Conservation (phyloP, 2,888 invertebrate genomes). For the Temnothorax unifasciatus region DNA sequence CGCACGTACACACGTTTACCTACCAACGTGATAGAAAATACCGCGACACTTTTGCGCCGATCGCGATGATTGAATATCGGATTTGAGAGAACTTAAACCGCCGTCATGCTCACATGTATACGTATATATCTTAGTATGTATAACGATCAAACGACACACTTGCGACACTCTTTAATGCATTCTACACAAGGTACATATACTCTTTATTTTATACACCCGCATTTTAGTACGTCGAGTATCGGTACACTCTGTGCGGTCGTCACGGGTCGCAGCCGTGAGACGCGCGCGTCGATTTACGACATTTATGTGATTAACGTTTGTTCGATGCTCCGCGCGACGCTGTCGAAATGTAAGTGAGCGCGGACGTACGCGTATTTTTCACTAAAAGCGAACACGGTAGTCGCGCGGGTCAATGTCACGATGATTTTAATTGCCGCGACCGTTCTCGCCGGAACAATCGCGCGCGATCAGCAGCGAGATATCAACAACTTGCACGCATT, state of each 20-base stretch:
- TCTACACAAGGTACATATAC: not conserved
- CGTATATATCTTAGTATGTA: too few species aligned
- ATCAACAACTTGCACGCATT: not conserved
- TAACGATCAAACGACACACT: not conserved
- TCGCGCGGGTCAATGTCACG: not conserved
- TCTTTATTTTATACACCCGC: not conserved
- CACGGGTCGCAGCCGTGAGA: not conserved
- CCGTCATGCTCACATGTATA: not conserved
- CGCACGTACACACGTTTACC: not conserved
- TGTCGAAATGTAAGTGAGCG: not conserved
- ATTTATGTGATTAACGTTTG: too few species aligned
- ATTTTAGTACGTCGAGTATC: not conserved
- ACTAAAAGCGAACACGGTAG: not conserved
- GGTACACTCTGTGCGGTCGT: not conserved
- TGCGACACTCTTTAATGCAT: not conserved
- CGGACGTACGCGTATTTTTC: not conserved
- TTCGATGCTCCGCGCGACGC: not conserved
- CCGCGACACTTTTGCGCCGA: constrained; percentile 1
- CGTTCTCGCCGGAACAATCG: too few species aligned
- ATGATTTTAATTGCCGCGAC: not conserved
- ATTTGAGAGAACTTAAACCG: not conserved
- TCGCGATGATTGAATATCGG: not conserved
- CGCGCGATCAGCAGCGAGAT: not conserved
- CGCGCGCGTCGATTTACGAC: too few species aligned
- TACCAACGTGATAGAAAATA: not conserved